Evolutionary conservation across 2,888 invertebrate genomes (phyloP).

Genomic region (Cephus sareptanus): DNA sequence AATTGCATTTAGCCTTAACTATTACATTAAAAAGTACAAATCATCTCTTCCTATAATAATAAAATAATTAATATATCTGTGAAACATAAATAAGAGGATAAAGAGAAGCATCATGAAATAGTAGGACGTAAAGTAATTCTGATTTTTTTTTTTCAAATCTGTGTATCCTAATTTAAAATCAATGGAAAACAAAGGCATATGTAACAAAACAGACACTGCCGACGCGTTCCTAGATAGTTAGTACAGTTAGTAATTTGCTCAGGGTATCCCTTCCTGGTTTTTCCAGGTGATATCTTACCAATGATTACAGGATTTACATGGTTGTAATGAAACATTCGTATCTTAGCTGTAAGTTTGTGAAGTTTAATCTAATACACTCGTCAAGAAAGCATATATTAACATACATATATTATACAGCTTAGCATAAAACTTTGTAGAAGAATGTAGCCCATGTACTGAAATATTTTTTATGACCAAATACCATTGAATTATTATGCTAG

Average conservation of each 20-base stretch:
- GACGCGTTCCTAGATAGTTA: neutral
- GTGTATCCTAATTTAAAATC: neutral
- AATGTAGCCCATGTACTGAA: constrained; percentile 13
- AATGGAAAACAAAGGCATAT: neutral
- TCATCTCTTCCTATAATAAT: constrained; percentile 16
- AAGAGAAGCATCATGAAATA: neutral
- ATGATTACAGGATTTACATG: neutral
- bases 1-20: constrained; percentile 10
- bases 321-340: constrained; percentile 1
- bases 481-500: constrained; percentile 14
- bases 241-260: neutral
- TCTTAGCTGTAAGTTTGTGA: neutral
- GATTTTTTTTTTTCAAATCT: neutral
- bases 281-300: neutral
- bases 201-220: neutral
- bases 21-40: constrained; percentile 28
- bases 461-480: constrained; percentile 27
- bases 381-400: neutral
- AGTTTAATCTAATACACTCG: neutral
- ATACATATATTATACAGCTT: neutral
- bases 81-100: neutral
- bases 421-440: neutral
- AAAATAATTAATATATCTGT: neutral
- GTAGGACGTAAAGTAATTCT: neutral
- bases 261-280: neutral